phyloP scores from a whole-genome alignment of 2,113 vertebrate species.

The Colaptes auratus region DNA sequence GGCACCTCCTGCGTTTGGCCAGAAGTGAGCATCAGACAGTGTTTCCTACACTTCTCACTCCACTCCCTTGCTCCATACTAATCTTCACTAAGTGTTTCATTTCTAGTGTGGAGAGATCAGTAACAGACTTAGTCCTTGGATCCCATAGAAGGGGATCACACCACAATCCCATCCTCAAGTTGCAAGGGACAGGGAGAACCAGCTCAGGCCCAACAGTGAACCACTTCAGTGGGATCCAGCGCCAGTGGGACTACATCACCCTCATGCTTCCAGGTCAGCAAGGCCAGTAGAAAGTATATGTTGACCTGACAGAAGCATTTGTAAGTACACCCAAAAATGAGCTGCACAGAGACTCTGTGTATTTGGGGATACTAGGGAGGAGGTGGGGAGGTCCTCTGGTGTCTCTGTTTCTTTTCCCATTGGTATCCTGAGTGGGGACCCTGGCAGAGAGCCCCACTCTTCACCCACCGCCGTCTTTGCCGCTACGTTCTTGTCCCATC shows the following conservation, averaged over 20 bases:
- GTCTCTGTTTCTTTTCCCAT: background rate
- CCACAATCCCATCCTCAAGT: background rate
- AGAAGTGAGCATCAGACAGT: background rate
- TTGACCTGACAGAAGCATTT: background rate
- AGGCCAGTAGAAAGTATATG: background rate
- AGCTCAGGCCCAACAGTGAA: conserved; percentile 46
- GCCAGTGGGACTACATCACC: background rate
- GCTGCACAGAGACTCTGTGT: background rate
- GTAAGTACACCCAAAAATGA: background rate
- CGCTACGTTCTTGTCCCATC: background rate
- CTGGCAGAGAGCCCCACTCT: background rate
- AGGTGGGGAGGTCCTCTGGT: background rate
- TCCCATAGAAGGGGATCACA: conserved; percentile 29
- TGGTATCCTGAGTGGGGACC: background rate
- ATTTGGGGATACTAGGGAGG: background rate
- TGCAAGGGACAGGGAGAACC: background rate
- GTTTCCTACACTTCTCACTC: background rate
- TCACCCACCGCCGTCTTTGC: background rate
- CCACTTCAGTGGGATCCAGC: conserved; percentile 40
- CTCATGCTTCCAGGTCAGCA: background rate
- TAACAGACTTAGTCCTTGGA: background rate
- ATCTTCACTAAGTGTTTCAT: background rate
- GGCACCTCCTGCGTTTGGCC: background rate
- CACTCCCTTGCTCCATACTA: background rate
- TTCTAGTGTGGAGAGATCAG: conserved; percentile 1